These are phyloP conservation scores for Cephalopachus bancanus DNA, from an alignment of 2,797 vertebrate genomes.

Conservation along the genomic window DNA sequence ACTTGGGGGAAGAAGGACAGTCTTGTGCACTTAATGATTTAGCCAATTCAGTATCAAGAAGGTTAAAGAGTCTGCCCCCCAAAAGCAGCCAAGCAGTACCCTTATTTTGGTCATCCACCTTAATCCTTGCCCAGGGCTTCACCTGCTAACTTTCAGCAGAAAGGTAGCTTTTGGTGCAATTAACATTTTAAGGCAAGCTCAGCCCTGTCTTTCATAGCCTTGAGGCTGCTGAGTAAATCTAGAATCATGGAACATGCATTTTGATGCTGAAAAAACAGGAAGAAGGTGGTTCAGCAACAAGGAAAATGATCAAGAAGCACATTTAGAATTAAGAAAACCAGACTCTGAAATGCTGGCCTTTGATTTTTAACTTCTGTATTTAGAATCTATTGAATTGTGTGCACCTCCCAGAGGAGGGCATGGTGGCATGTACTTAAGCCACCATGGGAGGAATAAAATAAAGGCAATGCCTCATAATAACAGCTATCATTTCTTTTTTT, in stretches of 20 bases:
- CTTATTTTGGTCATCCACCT: not conserved
- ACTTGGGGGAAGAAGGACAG: not conserved
- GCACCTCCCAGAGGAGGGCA: not conserved
- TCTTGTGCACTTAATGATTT: not conserved
- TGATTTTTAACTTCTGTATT: conserved; percentile 19
- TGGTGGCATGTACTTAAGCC: not conserved
- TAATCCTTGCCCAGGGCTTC: not conserved
- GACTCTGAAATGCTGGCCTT: not conserved
- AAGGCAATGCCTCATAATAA: conserved; percentile 57
- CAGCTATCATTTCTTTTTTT: not conserved
- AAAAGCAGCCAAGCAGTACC: not conserved
- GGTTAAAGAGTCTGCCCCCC: conserved; percentile 6
- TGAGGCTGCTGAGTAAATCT: conserved; percentile 73
- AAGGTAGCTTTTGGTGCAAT: conserved; percentile 22
- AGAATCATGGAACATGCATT: conserved; percentile 24
- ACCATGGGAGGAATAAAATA: not conserved
- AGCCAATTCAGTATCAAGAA: not conserved
- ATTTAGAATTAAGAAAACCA: conserved; percentile 64
- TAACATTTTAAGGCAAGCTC: conserved; percentile 60
- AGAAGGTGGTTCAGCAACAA: conserved; percentile 2
- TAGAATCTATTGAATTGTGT: not conserved
- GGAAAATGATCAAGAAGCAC: conserved; percentile 62
- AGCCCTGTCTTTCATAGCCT: conserved; percentile 76
- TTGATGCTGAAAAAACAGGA: not conserved
- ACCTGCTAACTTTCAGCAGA: conserved; percentile 56